Evolutionary conservation across 2,888 invertebrate genomes (phyloP).

Genomic region (Cryptops parisi): DNA sequence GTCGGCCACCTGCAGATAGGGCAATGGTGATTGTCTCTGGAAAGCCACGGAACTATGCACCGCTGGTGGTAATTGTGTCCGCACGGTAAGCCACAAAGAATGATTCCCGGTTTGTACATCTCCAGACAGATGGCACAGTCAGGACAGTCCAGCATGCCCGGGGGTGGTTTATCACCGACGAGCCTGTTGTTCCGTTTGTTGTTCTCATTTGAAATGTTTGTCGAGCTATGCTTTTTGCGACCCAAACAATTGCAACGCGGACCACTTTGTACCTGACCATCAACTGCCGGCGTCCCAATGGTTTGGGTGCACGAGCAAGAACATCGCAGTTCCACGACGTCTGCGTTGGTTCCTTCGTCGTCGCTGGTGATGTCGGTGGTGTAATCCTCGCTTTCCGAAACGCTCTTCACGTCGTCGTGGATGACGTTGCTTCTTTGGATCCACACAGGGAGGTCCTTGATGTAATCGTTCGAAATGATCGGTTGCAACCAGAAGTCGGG

Average conservation of each 20-base stretch:
- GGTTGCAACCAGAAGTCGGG: conserved; percentile 36
- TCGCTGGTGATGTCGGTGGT: not conserved
- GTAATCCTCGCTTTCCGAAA: not conserved
- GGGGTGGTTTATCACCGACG: conserved; percentile 20
- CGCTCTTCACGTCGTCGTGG: not conserved
- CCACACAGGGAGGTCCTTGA: conserved; percentile 37
- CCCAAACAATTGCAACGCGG: not conserved
- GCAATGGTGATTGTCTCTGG: conserved; percentile 38
- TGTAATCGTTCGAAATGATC: conserved; percentile 34
- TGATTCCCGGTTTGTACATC: conserved; percentile 28
- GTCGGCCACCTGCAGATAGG: conserved; percentile 42
- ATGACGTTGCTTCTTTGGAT: conserved; percentile 6
- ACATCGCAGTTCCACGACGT: not conserved
- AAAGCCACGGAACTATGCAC: conserved; percentile 39
- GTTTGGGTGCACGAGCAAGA: not conserved
- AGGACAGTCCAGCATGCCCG: conserved; percentile 29
- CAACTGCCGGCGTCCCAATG: not conserved
- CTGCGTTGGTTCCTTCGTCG: not conserved
- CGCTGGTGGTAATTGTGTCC: conserved; percentile 38
- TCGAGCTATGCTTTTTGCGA: too few species aligned
- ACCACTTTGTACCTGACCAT: not conserved
- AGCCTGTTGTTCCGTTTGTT: not conserved
- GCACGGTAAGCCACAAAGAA: conserved; percentile 39
- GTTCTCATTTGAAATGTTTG: too few species aligned
- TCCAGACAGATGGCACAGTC: conserved; percentile 41